Evolutionary conservation across 2,888 invertebrate species (phyloP).

Genomic region (Rhorus exstirpatorius): DNA sequence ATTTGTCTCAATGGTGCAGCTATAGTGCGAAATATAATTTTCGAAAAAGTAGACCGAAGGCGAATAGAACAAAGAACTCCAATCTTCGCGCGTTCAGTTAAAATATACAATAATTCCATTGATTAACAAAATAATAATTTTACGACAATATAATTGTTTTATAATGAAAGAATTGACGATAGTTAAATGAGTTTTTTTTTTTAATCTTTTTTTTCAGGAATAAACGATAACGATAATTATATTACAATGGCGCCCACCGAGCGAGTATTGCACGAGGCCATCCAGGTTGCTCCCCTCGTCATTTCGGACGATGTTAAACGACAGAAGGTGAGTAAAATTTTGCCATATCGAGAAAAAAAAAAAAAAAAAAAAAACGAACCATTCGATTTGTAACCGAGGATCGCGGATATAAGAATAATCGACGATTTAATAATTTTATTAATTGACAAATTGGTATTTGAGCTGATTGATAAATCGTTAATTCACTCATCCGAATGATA

Average conservation of each 20-base stretch:
- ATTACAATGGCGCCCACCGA: slow-evolving; percentile 81
- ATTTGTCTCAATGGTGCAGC: too few species aligned
- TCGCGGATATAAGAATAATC: background rate
- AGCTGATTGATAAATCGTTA: background rate
- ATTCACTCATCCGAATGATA: too few species aligned
- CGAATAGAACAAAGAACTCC: too few species aligned
- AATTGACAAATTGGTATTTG: background rate
- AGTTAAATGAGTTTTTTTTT: slow-evolving; percentile 14
- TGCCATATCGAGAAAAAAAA: background rate
- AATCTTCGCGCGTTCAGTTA: too few species aligned
- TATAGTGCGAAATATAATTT: too few species aligned
- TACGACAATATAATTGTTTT: background rate
- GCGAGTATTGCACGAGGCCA: slow-evolving; percentile 81
- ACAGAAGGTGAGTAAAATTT: slow-evolving; percentile 78
- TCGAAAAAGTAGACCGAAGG: too few species aligned
- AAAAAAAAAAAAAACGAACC: background rate
- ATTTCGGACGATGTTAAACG: slow-evolving; percentile 80
- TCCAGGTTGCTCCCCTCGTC: slow-evolving; percentile 81
- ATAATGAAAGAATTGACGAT: too few species aligned
- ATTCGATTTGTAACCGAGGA: background rate
- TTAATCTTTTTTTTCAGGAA: slow-evolving; percentile 64
- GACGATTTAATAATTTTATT: background rate
- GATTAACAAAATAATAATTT: background rate
- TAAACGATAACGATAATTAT: slow-evolving; percentile 62
- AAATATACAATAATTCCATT: too few species aligned